phyloP scores from a whole-genome alignment of 2,888 invertebrate species.

The Leucoma salicis region DNA sequence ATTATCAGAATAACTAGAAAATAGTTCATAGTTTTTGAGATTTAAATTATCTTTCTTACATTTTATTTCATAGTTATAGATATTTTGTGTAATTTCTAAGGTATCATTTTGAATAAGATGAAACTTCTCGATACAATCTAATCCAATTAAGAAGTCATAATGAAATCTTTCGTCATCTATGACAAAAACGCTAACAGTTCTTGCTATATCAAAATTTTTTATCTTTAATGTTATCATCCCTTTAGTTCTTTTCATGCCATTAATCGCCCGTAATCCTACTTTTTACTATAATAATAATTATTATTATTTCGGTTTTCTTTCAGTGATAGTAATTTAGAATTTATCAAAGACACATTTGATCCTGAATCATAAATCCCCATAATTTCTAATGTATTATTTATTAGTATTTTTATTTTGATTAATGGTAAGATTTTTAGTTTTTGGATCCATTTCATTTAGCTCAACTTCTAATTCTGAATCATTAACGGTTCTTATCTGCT shows the following conservation, averaged over 20 bases:
- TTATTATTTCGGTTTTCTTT: conserved; percentile 5
- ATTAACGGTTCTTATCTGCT: conserved; percentile 1
- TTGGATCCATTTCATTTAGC: not conserved
- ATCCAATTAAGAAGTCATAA: conserved; percentile 11
- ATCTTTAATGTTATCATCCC: conserved; percentile 7
- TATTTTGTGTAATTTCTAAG: not conserved
- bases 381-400: conserved; percentile 28
- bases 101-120: conserved; percentile 4
- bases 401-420: conserved; percentile 1
- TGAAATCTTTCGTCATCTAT: not conserved
- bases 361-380: conserved; percentile 36
- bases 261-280: conserved; percentile 10
- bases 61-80: no score
- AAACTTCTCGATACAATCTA: conserved; percentile 13
- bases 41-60: no score
- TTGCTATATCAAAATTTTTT: not conserved
- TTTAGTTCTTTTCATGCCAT: conserved; percentile 12
- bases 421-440: not conserved
- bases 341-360: conserved; percentile 37
- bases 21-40: no score
- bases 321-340: conserved; percentile 16
- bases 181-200: not conserved
- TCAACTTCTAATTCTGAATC: conserved; percentile 12
- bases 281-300: not conserved
- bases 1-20: no score